phyloP scores from a whole-genome alignment of 2,113 vertebrate genomes.

The Pitta sordida region DNA sequence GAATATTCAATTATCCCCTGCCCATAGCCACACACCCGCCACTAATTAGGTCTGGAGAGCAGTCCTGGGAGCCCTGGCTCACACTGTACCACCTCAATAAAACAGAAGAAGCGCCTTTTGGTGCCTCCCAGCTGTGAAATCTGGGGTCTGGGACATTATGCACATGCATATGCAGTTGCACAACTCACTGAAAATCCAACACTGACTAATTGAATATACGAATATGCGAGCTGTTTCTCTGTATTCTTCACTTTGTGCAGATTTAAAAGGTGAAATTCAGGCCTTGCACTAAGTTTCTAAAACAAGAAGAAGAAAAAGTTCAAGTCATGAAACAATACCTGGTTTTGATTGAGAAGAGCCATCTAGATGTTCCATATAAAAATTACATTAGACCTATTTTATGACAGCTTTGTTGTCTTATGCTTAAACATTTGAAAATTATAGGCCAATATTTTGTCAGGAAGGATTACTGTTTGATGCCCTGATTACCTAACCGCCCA shows the following conservation, averaged over 20 bases:
- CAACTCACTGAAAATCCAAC: no score
- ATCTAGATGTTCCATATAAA: neutral
- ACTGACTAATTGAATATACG: no score
- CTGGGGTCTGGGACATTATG: no score
- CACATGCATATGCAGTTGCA: no score
- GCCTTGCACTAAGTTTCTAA: neutral
- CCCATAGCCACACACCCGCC: no score
- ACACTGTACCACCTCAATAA: no score
- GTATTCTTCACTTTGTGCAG: neutral
- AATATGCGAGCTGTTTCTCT: no score
- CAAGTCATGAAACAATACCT: neutral
- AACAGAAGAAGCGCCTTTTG: no score
- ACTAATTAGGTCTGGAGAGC: no score
- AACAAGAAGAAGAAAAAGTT: neutral
- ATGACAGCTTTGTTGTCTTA: slow-evolving; percentile 29
- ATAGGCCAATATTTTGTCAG: slow-evolving; percentile 19
- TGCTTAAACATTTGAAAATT: neutral
- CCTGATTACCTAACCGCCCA: slow-evolving; percentile 1
- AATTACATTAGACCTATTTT: neutral
- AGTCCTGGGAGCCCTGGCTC: no score
- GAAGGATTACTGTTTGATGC: neutral
- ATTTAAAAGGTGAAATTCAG: neutral
- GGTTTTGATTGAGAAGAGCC: neutral
- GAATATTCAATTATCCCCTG: no score
- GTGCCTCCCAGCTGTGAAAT: no score